Evolutionary conservation across 1,140 invertebrate species (phyloP).

Genomic region (Drosophila teissieri): DNA sequence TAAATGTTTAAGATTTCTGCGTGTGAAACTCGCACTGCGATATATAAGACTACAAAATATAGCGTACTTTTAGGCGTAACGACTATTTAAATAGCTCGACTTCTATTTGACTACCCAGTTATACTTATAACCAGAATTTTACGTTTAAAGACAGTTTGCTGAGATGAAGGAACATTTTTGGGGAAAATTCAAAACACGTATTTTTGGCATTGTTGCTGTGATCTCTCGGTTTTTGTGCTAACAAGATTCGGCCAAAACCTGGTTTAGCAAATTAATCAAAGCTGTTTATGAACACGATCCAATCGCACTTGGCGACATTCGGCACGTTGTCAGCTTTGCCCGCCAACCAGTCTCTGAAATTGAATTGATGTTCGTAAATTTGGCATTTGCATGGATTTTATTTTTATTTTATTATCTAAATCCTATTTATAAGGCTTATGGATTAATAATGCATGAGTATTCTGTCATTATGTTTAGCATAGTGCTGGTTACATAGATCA

Average conservation of each 20-base stretch:
- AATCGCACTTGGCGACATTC: slow-evolving; percentile 53
- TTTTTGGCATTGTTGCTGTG: slow-evolving; percentile 38
- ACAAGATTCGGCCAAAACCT: slow-evolving; percentile 60
- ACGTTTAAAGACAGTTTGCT: too few species aligned
- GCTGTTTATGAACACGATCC: slow-evolving; percentile 37
- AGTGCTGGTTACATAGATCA: slow-evolving; percentile 45
- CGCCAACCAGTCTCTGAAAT: slow-evolving; percentile 32
- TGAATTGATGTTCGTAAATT: slow-evolving; percentile 63
- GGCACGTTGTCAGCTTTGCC: slow-evolving; percentile 49
- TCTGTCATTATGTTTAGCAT: slow-evolving; percentile 47
- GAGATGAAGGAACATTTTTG: too few species aligned
- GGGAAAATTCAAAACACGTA: slow-evolving; percentile 40
- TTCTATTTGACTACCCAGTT: too few species aligned
- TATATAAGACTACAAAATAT: too few species aligned
- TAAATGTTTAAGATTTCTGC: too few species aligned
- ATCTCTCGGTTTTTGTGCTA: slow-evolving; percentile 35
- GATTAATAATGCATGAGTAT: slow-evolving; percentile 67
- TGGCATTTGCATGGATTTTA: slow-evolving; percentile 47
- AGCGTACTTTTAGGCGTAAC: too few species aligned
- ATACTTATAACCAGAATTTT: too few species aligned
- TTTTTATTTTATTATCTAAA: slow-evolving; percentile 70
- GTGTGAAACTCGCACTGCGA: too few species aligned
- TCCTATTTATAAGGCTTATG: slow-evolving; percentile 64
- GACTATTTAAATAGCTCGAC: too few species aligned
- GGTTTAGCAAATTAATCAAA: slow-evolving; percentile 70